Evolutionary conservation across 1,140 invertebrate species (phyloP), one percentile per base, ranked within the genome.

Genomic region (Hypothenemus hampei): DNA sequence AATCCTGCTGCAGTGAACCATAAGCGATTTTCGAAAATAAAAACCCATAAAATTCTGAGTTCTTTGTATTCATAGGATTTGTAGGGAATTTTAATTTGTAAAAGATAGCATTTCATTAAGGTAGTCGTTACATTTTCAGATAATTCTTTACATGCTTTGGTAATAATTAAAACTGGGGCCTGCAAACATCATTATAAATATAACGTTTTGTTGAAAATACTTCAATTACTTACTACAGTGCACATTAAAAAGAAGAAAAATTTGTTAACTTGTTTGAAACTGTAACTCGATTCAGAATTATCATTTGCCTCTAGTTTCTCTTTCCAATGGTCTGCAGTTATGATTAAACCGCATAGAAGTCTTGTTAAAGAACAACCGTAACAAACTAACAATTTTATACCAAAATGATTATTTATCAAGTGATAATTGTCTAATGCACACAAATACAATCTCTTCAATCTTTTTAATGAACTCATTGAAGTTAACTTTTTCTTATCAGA

Each of bases 131-230:
- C 16, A 13, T 29, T 44, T 45, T 41, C 47, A 3, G 35, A 18
- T 29, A 55, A 15, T 20, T 13, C 24, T 24, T 1, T 11, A 24
- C 43, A 55, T 24, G 52, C 10, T 21, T 29, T 24, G 6, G 43
- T 55, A 29, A 55, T 55, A 11, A 45, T 45, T 21, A n/a, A 44
- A 23, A 44, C 19, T 8, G 52, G 33, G 7, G 37, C 8, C 52
- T 55, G 15, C 3, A 53, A 49, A 41, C 20, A 29, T 20, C 39
- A 39, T 1, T 13, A 23, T 23, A 19, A 11, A 36, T 48, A 19
- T 8, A 20, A 29, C 22, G 18, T 23, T 10, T 11, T 8, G 22
- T 23, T 6, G 16, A 24, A 22, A 21, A 11, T 11, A 22, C 11
- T 44, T 10, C 23, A 11, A 3, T 1, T 22, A 43, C 3, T 39